Conservation (phyloP, 2,113 vertebrate species). For the Phoenicopterus ruber region DNA sequence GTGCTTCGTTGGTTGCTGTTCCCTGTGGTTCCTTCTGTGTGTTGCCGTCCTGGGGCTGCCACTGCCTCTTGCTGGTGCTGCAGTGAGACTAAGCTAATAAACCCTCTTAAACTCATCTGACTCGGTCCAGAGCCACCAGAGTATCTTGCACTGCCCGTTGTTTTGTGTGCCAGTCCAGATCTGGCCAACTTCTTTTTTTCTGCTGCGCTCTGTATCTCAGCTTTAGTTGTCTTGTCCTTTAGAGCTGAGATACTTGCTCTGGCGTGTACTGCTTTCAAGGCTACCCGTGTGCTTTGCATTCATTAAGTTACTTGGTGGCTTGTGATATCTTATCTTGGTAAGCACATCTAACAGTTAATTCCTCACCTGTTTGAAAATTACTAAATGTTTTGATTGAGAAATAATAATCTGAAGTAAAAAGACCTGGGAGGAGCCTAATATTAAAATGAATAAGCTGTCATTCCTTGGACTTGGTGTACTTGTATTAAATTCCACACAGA, state of each 20-base stretch:
- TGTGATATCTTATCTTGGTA: background rate
- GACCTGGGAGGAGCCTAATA: background rate
- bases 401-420: background rate
- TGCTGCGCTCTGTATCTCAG: background rate
- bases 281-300: background rate
- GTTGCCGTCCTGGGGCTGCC: background rate
- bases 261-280: background rate
- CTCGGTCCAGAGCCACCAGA: background rate
- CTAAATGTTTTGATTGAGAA: background rate
- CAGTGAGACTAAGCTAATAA: background rate
- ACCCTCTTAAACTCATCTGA: background rate
- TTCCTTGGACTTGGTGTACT: background rate
- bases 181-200: background rate
- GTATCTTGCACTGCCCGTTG: background rate
- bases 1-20: background rate
- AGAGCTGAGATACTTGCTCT: background rate
- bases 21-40: background rate
- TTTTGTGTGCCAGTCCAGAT: background rate
- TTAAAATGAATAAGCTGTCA: background rate
- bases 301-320: background rate
- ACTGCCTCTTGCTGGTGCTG: fast-evolving
- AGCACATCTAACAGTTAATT: background rate
- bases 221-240: background rate
- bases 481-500: background rate
- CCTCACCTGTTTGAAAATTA: background rate